Percentiles rank a stretch among this genome's conserved stretches.
phyloP scores from a whole-genome alignment of 2,888 invertebrate genomes.

The Diadromus collaris region DNA sequence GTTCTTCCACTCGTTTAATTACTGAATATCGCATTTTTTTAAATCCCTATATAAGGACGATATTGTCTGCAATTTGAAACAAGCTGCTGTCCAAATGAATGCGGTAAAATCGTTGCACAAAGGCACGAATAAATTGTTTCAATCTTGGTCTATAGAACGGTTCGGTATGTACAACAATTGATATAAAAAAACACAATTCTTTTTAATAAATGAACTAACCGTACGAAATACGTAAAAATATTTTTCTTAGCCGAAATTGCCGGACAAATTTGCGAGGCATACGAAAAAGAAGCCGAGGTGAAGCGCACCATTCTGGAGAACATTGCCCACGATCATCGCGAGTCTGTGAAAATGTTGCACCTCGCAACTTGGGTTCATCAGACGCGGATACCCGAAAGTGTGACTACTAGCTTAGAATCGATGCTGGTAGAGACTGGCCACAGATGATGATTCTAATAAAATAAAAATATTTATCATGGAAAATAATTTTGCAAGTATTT shows the following conservation, averaged over 20 bases:
- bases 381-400: slow-evolving; percentile 74
- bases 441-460: slow-evolving; percentile 61
- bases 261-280: slow-evolving; percentile 70
- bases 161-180: slow-evolving; percentile 70
- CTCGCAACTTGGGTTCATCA: slow-evolving; percentile 79
- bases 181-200: slow-evolving; percentile 2
- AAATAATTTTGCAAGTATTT: slow-evolving; percentile 29
- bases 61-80: slow-evolving; percentile 67
- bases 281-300: slow-evolving; percentile 76
- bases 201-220: not conserved
- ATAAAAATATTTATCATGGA: slow-evolving; percentile 34
- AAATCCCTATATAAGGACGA: slow-evolving; percentile 68
- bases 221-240: not conserved
- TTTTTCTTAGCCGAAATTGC: slow-evolving; percentile 64
- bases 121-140: slow-evolving; percentile 69
- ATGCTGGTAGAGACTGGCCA: slow-evolving; percentile 75
- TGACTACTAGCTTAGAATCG: slow-evolving; percentile 69
- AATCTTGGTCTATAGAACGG: slow-evolving; percentile 72
- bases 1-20: not conserved
- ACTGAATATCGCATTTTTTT: not conserved
- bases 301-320: slow-evolving; percentile 77
- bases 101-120: slow-evolving; percentile 67
- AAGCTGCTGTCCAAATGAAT: slow-evolving; percentile 69
- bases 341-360: slow-evolving; percentile 78
- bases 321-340: slow-evolving; percentile 76